Evolutionary conservation across 2,888 invertebrate genomes (phyloP).

Genomic region (Cosmorhoe ocellata): DNA sequence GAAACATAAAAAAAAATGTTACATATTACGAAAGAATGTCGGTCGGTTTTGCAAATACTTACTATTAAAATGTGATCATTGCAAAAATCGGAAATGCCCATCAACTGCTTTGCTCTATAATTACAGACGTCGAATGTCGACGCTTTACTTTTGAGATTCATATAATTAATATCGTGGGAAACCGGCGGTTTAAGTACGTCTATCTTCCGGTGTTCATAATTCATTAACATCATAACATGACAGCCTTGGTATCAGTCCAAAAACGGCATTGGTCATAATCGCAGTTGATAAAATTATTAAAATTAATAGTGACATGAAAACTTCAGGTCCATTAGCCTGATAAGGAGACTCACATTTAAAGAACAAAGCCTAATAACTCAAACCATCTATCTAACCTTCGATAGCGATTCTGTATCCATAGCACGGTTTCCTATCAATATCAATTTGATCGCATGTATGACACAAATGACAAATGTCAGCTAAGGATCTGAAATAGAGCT

Average conservation of each 20-base stretch:
- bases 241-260: not conserved
- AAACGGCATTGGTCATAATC: not conserved
- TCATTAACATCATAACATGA: slow-evolving; percentile 22
- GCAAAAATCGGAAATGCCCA: slow-evolving; percentile 46
- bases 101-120: slow-evolving; percentile 45
- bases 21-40: slow-evolving; percentile 30
- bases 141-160: slow-evolving; percentile 31
- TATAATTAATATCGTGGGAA: slow-evolving; percentile 41
- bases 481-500: too few species aligned
- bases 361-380: slow-evolving; percentile 52
- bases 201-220: slow-evolving; percentile 29
- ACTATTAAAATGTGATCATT: slow-evolving; percentile 37
- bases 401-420: slow-evolving; percentile 41
- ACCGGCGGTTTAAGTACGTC: slow-evolving; percentile 29
- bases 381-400: slow-evolving; percentile 59
- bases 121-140: slow-evolving; percentile 44
- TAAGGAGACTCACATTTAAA: slow-evolving; percentile 51
- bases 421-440: too few species aligned
- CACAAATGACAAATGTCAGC: too few species aligned
- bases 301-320: not conserved
- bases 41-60: slow-evolving; percentile 35
- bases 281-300: not conserved
- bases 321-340: slow-evolving; percentile 31
- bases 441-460: too few species aligned
- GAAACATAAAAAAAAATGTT: slow-evolving; percentile 45